Percentiles rank a stretch among this genome's conserved stretches.
Conservation (phyloP, 1,140 invertebrate genomes). For the Pseudomyrmex sp. region DNA sequence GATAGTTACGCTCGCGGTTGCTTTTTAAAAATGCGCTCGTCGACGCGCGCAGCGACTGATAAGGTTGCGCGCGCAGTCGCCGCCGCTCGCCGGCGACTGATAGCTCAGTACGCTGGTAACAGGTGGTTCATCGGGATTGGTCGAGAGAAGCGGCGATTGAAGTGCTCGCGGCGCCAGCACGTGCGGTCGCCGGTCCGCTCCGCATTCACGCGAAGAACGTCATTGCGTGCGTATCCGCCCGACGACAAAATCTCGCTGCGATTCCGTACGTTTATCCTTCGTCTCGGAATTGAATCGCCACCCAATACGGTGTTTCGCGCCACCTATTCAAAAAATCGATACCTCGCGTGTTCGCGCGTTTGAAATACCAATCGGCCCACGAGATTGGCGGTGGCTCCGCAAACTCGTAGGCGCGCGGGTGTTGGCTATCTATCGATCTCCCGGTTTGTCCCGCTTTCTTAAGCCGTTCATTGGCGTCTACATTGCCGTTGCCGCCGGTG, state of each 20-base stretch:
- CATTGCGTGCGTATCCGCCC: constrained; percentile 33
- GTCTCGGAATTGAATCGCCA: constrained; percentile 4
- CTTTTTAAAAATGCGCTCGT: constrained; percentile 32
- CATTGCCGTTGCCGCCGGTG: constrained; percentile 12
- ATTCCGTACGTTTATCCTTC: not conserved
- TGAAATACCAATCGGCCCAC: constrained; percentile 30
- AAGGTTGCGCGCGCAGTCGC: constrained; percentile 59
- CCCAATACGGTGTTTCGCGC: not conserved
- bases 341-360: not conserved
- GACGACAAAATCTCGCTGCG: not conserved
- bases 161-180: constrained; percentile 65
- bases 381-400: constrained; percentile 56
- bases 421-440: constrained; percentile 66
- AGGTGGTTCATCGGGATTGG: constrained; percentile 81
- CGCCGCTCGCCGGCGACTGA: not conserved
- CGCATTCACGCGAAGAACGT: constrained; percentile 63
- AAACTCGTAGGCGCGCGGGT: constrained; percentile 53
- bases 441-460: constrained; percentile 64
- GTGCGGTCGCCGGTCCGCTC: constrained; percentile 51
- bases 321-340: not conserved
- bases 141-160: constrained; percentile 52
- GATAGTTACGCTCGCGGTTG: not conserved
- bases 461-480: constrained; percentile 64
- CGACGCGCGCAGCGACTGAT: constrained; percentile 16
- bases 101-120: constrained; percentile 72